Conservation (phyloP, 2,113 vertebrate species). For the Alosa alosa region DNA sequence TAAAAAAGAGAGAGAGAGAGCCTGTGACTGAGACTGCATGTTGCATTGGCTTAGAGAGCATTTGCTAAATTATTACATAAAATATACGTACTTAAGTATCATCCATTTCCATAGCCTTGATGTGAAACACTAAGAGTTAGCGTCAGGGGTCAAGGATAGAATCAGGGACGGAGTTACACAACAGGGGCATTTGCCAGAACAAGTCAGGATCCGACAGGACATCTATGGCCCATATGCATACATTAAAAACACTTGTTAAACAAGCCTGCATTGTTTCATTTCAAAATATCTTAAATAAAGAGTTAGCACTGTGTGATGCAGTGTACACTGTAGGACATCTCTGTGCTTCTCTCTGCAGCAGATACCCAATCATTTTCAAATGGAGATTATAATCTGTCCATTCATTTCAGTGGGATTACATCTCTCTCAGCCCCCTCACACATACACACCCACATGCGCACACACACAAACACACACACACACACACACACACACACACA, state of each 20-base stretch:
- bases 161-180: not conserved
- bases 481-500: not conserved
- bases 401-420: constrained; percentile 46
- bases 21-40: not conserved
- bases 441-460: not conserved
- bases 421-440: not conserved
- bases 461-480: not conserved
- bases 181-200: not conserved
- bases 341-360: not conserved
- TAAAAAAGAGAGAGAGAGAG: too few relatives aligned
- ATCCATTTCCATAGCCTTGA: not conserved
- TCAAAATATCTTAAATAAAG: not conserved
- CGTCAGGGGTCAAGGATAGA: not conserved
- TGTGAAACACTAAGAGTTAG: not conserved
- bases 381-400: constrained; percentile 46
- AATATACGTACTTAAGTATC: not conserved
- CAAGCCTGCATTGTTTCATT: not conserved
- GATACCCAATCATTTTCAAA: constrained; percentile 19
- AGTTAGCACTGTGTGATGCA: not conserved
- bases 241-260: not conserved
- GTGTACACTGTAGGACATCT: not conserved
- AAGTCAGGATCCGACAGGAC: not conserved
- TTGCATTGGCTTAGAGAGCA: not conserved
- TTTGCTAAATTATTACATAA: not conserved
- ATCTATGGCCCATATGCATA: not conserved